phyloP scores from a whole-genome alignment of 2,113 vertebrate species.

The Aramus guarauna region DNA sequence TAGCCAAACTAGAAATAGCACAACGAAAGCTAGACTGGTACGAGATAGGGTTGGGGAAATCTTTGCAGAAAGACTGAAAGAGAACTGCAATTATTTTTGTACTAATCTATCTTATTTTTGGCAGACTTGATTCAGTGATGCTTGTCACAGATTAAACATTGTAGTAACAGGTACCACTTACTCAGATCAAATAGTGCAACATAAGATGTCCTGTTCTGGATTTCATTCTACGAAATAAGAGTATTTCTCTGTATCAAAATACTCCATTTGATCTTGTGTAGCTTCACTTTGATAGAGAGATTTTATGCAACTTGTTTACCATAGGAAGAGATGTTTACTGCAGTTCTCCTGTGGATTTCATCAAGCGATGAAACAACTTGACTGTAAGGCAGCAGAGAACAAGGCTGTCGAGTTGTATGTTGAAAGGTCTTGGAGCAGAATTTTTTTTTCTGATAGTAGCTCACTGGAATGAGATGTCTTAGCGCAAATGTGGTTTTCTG shows the following conservation, averaged over 20 bases:
- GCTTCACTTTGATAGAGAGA: background rate
- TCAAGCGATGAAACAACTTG: background rate
- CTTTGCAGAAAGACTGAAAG: background rate
- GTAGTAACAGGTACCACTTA: background rate
- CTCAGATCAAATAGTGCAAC: background rate
- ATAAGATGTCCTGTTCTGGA: background rate
- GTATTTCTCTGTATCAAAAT: background rate
- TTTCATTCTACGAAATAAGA: background rate
- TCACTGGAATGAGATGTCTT: background rate
- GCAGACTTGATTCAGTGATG: background rate
- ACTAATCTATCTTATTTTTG: background rate
- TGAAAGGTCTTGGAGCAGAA: background rate
- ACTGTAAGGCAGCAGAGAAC: background rate
- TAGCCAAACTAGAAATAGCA: background rate
- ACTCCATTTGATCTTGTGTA: background rate
- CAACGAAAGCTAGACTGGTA: background rate
- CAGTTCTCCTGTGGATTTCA: background rate
- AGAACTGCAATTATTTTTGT: background rate
- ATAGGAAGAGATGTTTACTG: background rate
- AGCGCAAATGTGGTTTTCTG: background rate
- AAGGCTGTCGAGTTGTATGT: background rate
- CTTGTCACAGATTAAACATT: background rate
- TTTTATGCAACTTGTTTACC: conserved; percentile 9
- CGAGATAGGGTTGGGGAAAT: background rate
- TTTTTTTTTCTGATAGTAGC: background rate